These are phyloP conservation scores for Diplodus sargus DNA, from an alignment of 2,797 vertebrate genomes.

Conservation along the genomic window DNA sequence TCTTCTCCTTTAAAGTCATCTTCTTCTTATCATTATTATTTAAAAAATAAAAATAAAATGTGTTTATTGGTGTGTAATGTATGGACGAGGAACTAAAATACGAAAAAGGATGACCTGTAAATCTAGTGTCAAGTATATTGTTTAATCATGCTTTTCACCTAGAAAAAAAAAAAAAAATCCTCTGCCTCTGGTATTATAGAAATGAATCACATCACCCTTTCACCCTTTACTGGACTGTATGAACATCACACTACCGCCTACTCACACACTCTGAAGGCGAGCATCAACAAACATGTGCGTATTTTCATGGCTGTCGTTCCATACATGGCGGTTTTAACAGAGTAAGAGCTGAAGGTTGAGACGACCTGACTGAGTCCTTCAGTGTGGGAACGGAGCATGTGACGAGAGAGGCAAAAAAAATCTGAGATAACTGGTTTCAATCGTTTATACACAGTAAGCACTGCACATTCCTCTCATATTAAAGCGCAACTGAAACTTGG, in stretches of 20 bases:
- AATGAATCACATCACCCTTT: background rate
- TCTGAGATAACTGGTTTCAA: background rate
- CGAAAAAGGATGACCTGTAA: too few relatives aligned
- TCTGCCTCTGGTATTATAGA: background rate
- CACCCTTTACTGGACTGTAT: background rate
- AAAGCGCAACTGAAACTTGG: background rate
- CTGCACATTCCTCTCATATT: background rate
- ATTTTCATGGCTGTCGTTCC: background rate
- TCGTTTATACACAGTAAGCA: background rate
- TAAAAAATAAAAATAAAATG: too few relatives aligned
- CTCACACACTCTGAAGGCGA: background rate
- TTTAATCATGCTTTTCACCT: too few relatives aligned
- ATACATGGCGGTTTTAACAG: background rate
- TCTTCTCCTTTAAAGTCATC: too few relatives aligned
- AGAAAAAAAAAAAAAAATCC: too few relatives aligned
- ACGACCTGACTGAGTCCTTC: background rate
- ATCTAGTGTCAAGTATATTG: too few relatives aligned
- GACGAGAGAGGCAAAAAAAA: background rate
- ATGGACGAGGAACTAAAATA: too few relatives aligned
- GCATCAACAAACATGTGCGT: background rate
- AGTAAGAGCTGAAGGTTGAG: background rate
- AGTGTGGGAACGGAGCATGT: constrained; percentile 25
- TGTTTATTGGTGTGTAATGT: too few relatives aligned
- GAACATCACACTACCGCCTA: background rate
- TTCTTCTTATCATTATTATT: too few relatives aligned